Base-by-base conservation (phyloP, 2,113 vertebrate species). In the Natator depressus region DNA sequence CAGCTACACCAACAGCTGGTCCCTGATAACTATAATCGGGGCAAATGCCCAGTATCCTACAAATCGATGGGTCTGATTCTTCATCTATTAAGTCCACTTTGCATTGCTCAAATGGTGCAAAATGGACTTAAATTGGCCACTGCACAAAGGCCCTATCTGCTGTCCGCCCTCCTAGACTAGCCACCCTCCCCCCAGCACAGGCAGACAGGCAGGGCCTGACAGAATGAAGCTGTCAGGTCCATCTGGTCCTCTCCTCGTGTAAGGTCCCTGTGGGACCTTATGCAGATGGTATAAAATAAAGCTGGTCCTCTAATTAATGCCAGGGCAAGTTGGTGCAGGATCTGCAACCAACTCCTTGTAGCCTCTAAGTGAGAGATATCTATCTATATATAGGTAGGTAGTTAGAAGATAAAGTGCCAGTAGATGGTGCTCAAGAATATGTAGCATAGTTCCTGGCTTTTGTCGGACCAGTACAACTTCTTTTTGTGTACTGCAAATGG, bases 361-460 rank as follows among this genome's bases (percentile, higher is more conserved):
- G 93, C 88, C 84, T 80, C 93, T 24, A 3, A 86, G 55, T 0
- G 91, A 93, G 91, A 85, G 42, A 90, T 8, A 25, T 35, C 80
- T 79, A 84, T 84, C 95, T 59, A 10, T 29, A 35, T 91, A 10
- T 89, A 50, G 54, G 84, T 54, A 0, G 5, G 82, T 1, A 93
- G 95, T 91, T 90, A 95, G 80, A 10, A 96, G 96, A 90, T 47
- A 62, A 94, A 81, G 89, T 97, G 95, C 97, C 97, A 97, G 96
- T 88, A 97, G 97, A 95, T 97, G 97, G 96, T 96, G 97, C 96
- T 96, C 97, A 93, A 96, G 96, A 72, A 96, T 95, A 96, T 93
- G 94, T 96, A 38, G 85, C 96, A 96, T 80, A 84, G 10, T 27
- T 94, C 83, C 42, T 47, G 13, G 90, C 72, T 96, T 84, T 82